Base-by-base conservation (phyloP, 2,113 vertebrate species). In the Progne subis region DNA sequence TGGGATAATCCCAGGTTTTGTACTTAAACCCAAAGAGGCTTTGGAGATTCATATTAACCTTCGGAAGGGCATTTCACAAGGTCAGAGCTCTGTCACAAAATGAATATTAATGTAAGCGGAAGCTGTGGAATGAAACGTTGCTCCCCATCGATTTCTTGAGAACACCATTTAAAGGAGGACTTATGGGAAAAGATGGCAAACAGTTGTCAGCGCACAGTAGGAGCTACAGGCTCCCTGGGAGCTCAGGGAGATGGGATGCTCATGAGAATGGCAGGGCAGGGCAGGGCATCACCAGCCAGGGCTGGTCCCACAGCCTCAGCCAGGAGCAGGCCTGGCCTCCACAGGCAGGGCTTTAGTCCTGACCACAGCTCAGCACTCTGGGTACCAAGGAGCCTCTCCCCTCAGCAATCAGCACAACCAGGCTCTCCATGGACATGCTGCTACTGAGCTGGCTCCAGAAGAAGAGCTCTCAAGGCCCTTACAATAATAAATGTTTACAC, bases 1-100 rank as follows among this genome's bases (percentile, higher is more conserved):
- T 56, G 41, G 93, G 82, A 96, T 98, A 97, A 97, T 97, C 91
- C 83, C 37, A 96, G 95, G 93, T 97, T 97, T 97, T 69, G 26
- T 89, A 90, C 75, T 95, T 97, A 97, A 96, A 95, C 14, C 41
- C 77, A 96, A 96, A 97, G 90, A 95, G 60, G 81, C 91, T 97
- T 87, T 94, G 85, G 88, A 96, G 94, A 94, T 78, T 81, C 75
- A 80, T 23, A 85, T 67, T 97, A 95, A 97, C 95, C 90, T 96
- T 96, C 57, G 90, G 92, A 97, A 97, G 94, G 95, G 69, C 91
- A 84, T 95, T 96, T 56, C 19, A 20, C 56, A 95, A 95, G 94
- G 83, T 64, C 60, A 94, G 50, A 85, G 13, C 9, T 55, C 13
- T 86, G 81, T 60, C 61, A 86, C 6, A 70, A 91, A 92, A 92